A percentile compares a stretch with the other conserved stretches of the same genome.
Evolutionary conservation across 1,140 invertebrate genomes (phyloP).

Genomic region (Littorina saxatilis): DNA sequence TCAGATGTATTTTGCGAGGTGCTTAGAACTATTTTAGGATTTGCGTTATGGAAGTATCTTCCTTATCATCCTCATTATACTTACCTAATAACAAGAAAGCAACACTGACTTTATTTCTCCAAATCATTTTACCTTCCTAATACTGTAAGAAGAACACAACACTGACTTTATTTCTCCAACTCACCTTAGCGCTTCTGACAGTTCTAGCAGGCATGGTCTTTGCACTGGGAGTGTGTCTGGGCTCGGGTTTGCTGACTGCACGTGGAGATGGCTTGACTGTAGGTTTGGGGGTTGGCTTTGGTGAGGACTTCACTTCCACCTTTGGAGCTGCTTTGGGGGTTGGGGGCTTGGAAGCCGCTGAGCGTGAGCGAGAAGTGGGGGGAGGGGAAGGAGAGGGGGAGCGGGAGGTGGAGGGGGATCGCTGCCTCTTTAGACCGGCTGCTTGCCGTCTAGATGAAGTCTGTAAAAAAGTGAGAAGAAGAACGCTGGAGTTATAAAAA

Average conservation of each 20-base stretch:
- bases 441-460: neutral
- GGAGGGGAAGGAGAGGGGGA: conserved; percentile 3
- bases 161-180: no score
- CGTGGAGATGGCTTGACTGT: neutral
- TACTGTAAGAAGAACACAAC: no score
- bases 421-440: neutral
- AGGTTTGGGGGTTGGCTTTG: neutral
- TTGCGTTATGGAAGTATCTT: no score
- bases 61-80: no score
- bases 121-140: no score
- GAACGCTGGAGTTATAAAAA: no score
- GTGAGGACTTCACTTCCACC: neutral
- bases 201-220: conserved; percentile 27
- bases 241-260: neutral
- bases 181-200: neutral
- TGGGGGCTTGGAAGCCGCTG: neutral
- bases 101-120: no score
- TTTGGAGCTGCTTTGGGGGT: neutral
- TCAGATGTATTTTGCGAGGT: no score
- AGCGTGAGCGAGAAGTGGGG: neutral
- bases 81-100: no score
- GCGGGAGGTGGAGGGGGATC: neutral
- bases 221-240: neutral
- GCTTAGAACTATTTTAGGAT: no score
- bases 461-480: neutral